phyloP scores from a whole-genome alignment of 2,797 vertebrate genomes.

The Poecile montanus region DNA sequence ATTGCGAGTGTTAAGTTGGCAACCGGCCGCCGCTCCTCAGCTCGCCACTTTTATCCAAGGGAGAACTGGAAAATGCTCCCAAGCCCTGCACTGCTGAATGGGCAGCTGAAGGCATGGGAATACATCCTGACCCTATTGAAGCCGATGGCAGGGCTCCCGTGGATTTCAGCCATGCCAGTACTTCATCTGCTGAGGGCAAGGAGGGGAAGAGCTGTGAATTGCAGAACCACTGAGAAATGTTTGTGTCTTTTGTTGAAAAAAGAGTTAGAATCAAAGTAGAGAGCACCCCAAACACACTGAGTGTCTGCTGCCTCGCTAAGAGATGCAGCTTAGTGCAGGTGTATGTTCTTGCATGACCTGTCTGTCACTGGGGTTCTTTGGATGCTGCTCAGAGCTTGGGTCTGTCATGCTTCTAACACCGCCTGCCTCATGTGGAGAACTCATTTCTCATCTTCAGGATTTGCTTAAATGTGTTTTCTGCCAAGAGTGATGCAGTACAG shows the following conservation, averaged over 20 bases:
- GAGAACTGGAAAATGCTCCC: slow-evolving; percentile 37
- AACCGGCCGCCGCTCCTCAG: neutral
- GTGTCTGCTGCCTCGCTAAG: neutral
- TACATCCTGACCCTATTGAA: slow-evolving; percentile 58
- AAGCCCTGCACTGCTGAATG: slow-evolving; percentile 16
- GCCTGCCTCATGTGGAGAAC: fast-evolving
- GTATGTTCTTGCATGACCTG: neutral
- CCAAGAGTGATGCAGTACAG: neutral
- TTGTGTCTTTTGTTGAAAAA: neutral
- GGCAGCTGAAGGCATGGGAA: slow-evolving; percentile 62
- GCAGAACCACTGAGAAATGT: neutral
- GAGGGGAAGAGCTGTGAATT: slow-evolving; percentile 25
- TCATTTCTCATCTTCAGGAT: neutral
- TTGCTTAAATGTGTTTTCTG: neutral
- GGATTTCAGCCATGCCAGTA: neutral
- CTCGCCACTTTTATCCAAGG: neutral
- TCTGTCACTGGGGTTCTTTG: neutral
- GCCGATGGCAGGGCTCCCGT: neutral
- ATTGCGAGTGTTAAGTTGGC: neutral
- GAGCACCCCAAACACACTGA: neutral
- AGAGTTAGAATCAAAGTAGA: slow-evolving; percentile 25
- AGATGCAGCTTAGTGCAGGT: neutral
- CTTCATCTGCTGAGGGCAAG: neutral
- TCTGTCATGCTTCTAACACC: neutral
- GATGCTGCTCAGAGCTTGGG: neutral